Conservation (phyloP, 2,888 invertebrate species). For the Helleia helle region DNA sequence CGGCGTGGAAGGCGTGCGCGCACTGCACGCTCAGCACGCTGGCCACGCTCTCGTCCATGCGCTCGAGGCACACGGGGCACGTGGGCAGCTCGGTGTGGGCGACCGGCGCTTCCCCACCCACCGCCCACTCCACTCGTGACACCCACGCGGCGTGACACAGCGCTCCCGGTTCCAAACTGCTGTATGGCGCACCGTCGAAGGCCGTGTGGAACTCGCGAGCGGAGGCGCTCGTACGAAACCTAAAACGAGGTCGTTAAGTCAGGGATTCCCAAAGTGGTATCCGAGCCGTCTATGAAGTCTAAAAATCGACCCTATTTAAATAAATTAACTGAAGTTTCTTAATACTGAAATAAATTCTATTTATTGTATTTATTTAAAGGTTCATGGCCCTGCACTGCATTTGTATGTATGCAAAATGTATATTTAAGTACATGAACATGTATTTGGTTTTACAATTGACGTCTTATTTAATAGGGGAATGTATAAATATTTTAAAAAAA, state of each 20-base stretch:
- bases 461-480: too few species aligned
- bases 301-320: too few species aligned
- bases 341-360: too few species aligned
- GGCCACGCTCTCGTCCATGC: constrained; percentile 99
- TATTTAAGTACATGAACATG: too few species aligned
- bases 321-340: too few species aligned
- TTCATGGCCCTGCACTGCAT: too few species aligned
- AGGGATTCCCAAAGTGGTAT: too few species aligned
- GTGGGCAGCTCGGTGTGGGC: constrained; percentile 95
- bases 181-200: constrained; percentile 94
- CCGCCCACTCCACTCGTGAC: constrained; percentile 89
- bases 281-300: too few species aligned
- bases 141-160: constrained; percentile 97
- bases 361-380: too few species aligned
- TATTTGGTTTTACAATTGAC: too few species aligned
- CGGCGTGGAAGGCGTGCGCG: constrained; percentile 98
- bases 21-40: constrained; percentile 98
- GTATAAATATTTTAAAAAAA: too few species aligned
- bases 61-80: constrained; percentile 95
- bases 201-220: constrained; percentile 94
- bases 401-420: too few species aligned
- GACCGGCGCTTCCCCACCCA: constrained; percentile 80
- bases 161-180: constrained; percentile 92
- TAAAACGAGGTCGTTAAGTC: constrained; percentile 30
- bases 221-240: constrained; percentile 81